Conservation (phyloP, 2,888 invertebrate species). For the Trachelus stipa region DNA sequence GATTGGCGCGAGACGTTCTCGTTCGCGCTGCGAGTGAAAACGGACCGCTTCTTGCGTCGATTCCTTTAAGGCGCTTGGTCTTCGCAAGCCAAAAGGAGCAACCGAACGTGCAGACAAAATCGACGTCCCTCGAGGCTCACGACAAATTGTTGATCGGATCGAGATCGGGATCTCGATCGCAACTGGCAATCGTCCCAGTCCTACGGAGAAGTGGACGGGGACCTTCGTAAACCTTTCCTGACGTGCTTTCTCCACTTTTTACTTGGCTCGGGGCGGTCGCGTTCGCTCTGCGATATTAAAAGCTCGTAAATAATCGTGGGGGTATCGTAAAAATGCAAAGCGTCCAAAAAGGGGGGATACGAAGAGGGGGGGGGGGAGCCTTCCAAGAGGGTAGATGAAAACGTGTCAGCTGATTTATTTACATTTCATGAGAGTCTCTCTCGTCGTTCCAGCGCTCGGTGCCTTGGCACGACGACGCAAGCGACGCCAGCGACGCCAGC, state of each 20-base stretch:
- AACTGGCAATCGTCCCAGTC: not conserved
- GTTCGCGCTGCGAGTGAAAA: slow-evolving; percentile 4
- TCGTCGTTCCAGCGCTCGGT: not conserved
- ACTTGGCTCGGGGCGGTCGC: not conserved
- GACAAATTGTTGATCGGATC: not conserved
- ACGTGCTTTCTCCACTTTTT: slow-evolving; percentile 6
- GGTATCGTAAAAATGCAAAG: slow-evolving; percentile 1
- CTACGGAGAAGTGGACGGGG: not conserved
- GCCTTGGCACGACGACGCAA: not conserved
- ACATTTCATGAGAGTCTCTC: not conserved
- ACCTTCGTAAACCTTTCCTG: not conserved
- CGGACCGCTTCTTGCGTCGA: slow-evolving; percentile 8
- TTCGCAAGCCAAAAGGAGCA: not conserved
- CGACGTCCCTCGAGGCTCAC: not conserved
- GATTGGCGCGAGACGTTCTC: slow-evolving; percentile 2
- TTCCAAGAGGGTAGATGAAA: not conserved
- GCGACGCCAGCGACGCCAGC: not conserved
- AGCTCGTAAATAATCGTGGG: slow-evolving; percentile 7
- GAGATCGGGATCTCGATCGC: not conserved
- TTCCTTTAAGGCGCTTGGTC: slow-evolving; percentile 6
- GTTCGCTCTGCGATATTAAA: not conserved
- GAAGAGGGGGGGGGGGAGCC: not conserved
- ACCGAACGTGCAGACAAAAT: not conserved
- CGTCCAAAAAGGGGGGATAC: not conserved
- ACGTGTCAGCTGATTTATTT: slow-evolving; percentile 4